These are phyloP conservation scores for Chloromyia formosa DNA, from an alignment of 2,888 invertebrate genomes.

Conservation along the genomic window DNA sequence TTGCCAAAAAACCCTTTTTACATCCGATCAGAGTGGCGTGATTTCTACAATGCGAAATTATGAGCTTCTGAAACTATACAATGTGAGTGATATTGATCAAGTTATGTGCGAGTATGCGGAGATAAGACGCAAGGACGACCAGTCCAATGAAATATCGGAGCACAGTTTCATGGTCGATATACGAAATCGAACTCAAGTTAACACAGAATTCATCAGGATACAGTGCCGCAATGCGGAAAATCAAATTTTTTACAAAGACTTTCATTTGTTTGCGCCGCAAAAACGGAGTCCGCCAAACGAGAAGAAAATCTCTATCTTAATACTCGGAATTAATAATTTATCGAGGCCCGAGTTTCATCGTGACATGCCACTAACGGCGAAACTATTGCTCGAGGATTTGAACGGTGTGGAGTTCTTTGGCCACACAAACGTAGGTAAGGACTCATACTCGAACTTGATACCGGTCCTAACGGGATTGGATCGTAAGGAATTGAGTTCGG, in stretches of 20 bases:
- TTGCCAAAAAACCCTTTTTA: constrained; percentile 56
- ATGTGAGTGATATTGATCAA: constrained; percentile 54
- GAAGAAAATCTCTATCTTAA: constrained; percentile 71
- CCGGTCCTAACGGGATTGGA: constrained; percentile 80
- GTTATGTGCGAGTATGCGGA: constrained; percentile 58
- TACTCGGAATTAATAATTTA: constrained; percentile 86
- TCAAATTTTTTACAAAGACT: constrained; percentile 72
- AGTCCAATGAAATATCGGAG: constrained; percentile 53
- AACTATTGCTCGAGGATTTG: constrained; percentile 68
- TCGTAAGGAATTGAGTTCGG: constrained; percentile 70
- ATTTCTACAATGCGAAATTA: constrained; percentile 56
- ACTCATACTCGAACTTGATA: constrained; percentile 90
- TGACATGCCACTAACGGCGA: constrained; percentile 78
- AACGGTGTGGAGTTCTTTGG: constrained; percentile 82
- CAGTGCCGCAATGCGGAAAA: constrained; percentile 67
- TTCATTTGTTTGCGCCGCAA: constrained; percentile 70
- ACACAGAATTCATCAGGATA: constrained; percentile 75
- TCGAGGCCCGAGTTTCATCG: constrained; percentile 86
- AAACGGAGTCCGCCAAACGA: not conserved
- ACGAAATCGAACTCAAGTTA: constrained; percentile 54
- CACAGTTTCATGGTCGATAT: constrained; percentile 53
- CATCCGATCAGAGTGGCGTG: constrained; percentile 54
- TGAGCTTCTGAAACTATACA: constrained; percentile 55
- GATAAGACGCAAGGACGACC: constrained; percentile 56
- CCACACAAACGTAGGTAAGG: constrained; percentile 93